phyloP scores from a whole-genome alignment of 2,888 invertebrate species.

The Pardosa pseudoannulata region DNA sequence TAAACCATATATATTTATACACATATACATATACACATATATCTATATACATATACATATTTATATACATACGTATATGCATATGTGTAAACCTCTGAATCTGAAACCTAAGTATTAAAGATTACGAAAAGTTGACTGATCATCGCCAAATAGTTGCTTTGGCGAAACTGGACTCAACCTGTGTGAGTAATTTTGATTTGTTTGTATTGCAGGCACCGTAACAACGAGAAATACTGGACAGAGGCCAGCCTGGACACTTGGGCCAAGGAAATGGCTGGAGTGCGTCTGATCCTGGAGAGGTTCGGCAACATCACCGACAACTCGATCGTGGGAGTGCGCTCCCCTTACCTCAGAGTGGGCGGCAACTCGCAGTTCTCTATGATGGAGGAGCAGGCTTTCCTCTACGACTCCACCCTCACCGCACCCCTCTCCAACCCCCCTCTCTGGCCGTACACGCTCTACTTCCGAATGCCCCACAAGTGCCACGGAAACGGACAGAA shows the following conservation, averaged over 20 bases:
- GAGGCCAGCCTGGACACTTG: constrained; percentile 92
- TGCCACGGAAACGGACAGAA: constrained; percentile 86
- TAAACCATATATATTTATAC: too few relatives aligned
- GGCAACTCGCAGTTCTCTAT: constrained; percentile 97
- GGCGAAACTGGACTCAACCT: too few relatives aligned
- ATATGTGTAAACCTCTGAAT: too few relatives aligned
- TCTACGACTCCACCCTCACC: constrained; percentile 95
- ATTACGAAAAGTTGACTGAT: too few relatives aligned
- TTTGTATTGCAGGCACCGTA: constrained; percentile 85
- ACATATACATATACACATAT: too few relatives aligned
- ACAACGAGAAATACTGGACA: constrained; percentile 93
- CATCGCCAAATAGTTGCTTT: too few relatives aligned
- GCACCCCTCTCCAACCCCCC: constrained; percentile 92
- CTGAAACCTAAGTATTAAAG: too few relatives aligned
- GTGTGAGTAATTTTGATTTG: too few relatives aligned
- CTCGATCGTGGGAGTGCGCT: constrained; percentile 90
- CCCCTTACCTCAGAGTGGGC: constrained; percentile 92
- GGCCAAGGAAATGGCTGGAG: constrained; percentile 96
- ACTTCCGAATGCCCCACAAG: constrained; percentile 96
- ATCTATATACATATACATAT: too few relatives aligned
- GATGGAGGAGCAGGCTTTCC: constrained; percentile 97
- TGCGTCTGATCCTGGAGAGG: constrained; percentile 84
- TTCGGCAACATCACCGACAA: constrained; percentile 95
- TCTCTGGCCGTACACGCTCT: constrained; percentile 97
- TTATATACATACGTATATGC: too few relatives aligned